Evolutionary conservation across 2,113 vertebrate species (phyloP).

Genomic region (Hiodon tergisus): DNA sequence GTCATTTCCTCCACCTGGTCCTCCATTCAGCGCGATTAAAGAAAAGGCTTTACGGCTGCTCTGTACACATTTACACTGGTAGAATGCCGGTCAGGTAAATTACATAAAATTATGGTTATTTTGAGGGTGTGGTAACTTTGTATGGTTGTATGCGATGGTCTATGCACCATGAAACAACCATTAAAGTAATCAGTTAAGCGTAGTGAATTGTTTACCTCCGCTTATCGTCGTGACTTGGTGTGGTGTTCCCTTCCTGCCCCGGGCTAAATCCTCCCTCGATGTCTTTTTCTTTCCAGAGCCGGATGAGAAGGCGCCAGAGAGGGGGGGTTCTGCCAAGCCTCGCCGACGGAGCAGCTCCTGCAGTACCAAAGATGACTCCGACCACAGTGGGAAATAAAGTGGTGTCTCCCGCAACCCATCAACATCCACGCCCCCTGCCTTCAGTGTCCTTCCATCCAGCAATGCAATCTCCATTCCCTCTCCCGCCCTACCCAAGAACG

Average conservation of each 20-base stretch:
- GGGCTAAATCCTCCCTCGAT: neutral
- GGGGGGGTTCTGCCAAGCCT: conserved; percentile 51
- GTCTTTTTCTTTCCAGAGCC: conserved; percentile 64
- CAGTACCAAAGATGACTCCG: conserved; percentile 76
- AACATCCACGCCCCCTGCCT: conserved; percentile 36
- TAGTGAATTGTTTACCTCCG: neutral
- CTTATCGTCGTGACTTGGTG: neutral
- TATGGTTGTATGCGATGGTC: neutral
- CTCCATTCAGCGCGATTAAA: too few species aligned
- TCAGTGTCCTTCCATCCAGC: conserved; percentile 30
- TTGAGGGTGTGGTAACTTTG: neutral
- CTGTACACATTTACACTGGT: neutral
- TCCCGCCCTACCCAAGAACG: conserved; percentile 21
- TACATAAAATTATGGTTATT: neutral
- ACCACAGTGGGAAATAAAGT: conserved; percentile 70
- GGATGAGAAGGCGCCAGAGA: conserved; percentile 69
- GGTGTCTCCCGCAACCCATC: conserved; percentile 19
- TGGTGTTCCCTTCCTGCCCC: too few species aligned
- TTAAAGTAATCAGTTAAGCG: neutral
- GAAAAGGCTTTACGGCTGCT: neutral
- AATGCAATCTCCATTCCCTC: conserved; percentile 21
- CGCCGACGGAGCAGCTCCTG: conserved; percentile 67
- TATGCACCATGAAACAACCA: neutral
- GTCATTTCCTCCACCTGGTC: neutral
- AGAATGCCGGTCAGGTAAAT: neutral